A percentile compares a stretch with the other conserved stretches of the same genome.
phyloP scores from a whole-genome alignment of 1,140 invertebrate species.

The Ceratina japonica region DNA sequence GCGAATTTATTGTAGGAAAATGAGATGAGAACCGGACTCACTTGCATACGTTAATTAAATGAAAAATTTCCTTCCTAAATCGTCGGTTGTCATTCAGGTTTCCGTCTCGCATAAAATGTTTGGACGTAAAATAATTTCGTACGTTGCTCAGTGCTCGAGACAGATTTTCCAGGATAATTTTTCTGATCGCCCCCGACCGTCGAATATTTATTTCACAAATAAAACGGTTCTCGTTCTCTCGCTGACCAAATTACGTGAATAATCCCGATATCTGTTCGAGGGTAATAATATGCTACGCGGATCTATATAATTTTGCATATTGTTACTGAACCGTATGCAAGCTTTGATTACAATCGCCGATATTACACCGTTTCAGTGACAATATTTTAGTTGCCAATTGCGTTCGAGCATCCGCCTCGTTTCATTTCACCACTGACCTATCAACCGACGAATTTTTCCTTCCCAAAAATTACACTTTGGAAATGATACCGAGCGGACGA shows the following conservation, averaged over 20 bases:
- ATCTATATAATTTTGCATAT: constrained; percentile 5
- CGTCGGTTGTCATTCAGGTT: not conserved
- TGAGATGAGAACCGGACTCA: not conserved
- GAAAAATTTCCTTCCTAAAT: not conserved
- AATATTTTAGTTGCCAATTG: constrained; percentile 16
- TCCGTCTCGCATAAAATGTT: not conserved
- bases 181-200: not conserved
- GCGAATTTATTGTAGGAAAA: not conserved
- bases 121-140: not conserved
- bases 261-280: constrained; percentile 18
- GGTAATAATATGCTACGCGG: not conserved
- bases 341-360: constrained; percentile 22
- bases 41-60: not conserved
- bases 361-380: constrained; percentile 17
- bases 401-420: not conserved
- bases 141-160: too few species aligned
- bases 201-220: constrained; percentile 7
- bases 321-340: not conserved
- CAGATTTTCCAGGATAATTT: not conserved
- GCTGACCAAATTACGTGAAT: constrained; percentile 29
- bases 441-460: too few species aligned
- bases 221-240: not conserved
- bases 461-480: too few species aligned
- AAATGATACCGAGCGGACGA: too few species aligned
- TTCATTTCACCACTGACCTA: not conserved